Percentiles rank a stretch among this genome's conserved stretches.
Conservation (phyloP, 2,888 invertebrate genomes). For the Pyrrhosoma nymphula region DNA sequence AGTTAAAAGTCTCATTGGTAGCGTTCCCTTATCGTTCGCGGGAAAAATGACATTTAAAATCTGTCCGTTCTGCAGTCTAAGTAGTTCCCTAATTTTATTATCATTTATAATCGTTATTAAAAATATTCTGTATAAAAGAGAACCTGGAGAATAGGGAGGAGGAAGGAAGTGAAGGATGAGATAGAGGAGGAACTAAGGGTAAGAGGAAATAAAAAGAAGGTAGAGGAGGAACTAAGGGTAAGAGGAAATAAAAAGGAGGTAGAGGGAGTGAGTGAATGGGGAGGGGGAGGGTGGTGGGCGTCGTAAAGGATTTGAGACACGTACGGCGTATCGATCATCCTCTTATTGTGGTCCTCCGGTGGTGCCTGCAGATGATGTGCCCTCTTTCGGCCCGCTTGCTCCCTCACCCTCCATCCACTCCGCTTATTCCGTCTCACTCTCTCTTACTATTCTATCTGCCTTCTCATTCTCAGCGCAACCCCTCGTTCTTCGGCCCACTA, state of each 20-base stretch:
- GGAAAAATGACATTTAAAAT: too few species aligned
- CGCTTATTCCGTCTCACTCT: neutral
- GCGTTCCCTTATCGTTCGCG: too few species aligned
- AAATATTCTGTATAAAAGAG: too few species aligned
- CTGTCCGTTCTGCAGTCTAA: too few species aligned
- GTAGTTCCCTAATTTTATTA: too few species aligned
- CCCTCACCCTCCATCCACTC: neutral
- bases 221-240: neutral
- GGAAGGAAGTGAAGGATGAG: neutral
- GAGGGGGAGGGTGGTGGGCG: neutral
- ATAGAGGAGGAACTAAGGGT: neutral
- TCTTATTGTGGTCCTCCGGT: neutral
- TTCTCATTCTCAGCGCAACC: neutral
- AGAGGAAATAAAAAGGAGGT: neutral
- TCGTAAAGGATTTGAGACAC: constrained; percentile 29
- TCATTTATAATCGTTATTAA: too few species aligned
- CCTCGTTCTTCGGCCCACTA: neutral
- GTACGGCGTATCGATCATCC: neutral
- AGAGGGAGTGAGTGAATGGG: neutral
- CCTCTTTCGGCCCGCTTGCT: neutral
- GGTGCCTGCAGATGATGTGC: constrained; percentile 21
- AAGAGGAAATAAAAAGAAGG: neutral
- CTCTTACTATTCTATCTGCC: neutral
- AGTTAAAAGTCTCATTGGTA: too few species aligned
- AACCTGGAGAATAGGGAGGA: too few species aligned